These are phyloP conservation scores for Macrosiphum euphorbiae DNA, from an alignment of 2,888 invertebrate species.

Conservation along the genomic window DNA sequence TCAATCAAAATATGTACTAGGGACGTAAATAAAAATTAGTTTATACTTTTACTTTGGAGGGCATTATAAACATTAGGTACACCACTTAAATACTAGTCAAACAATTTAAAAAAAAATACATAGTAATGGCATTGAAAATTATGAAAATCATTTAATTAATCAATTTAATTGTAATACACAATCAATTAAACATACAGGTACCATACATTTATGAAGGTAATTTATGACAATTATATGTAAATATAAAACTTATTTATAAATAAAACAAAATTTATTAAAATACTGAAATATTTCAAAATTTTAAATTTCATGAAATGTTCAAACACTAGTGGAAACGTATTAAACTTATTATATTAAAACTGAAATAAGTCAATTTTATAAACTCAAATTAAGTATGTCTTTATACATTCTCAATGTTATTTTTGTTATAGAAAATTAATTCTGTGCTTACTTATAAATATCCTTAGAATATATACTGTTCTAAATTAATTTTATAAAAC, in stretches of 20 bases:
- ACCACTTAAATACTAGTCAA: not conserved
- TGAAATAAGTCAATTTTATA: not conserved
- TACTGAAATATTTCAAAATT: too few species aligned
- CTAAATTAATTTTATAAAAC: not conserved
- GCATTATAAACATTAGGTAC: not conserved
- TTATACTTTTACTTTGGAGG: not conserved
- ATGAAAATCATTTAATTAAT: not conserved
- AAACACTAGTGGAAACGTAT: too few species aligned
- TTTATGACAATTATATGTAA: too few species aligned
- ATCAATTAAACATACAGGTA: too few species aligned
- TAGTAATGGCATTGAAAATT: not conserved
- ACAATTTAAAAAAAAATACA: not conserved
- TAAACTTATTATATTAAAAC: not conserved
- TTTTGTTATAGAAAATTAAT: not conserved
- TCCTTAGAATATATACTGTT: not conserved
- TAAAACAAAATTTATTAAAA: too few species aligned
- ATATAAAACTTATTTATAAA: too few species aligned
- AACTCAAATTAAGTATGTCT: not conserved
- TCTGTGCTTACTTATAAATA: not conserved
- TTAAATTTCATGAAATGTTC: too few species aligned
- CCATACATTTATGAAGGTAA: too few species aligned
- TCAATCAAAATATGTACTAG: not conserved
- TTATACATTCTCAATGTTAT: not conserved
- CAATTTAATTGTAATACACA: not conserved
- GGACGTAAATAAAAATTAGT: not conserved